Evolutionary conservation across 2,888 invertebrate species (phyloP).

Genomic region (Tipula confusa): DNA sequence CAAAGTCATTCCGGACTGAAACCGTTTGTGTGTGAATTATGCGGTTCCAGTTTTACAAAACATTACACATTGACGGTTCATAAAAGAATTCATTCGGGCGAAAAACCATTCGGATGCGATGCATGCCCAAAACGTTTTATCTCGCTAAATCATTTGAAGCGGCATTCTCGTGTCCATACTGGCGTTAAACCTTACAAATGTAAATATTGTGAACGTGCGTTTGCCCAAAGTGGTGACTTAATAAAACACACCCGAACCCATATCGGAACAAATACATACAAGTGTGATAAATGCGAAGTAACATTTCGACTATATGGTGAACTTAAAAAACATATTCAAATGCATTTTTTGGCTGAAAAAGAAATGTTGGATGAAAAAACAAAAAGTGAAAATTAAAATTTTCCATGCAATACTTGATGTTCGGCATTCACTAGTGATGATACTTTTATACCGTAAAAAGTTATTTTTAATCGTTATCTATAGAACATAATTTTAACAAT

Average conservation of each 20-base stretch:
- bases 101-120: conserved; percentile 41
- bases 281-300: conserved; percentile 45
- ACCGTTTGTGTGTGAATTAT: conserved; percentile 61
- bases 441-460: too few relatives aligned
- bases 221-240: conserved; percentile 57
- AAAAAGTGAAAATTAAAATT: not conserved
- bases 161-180: conserved; percentile 46
- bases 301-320: conserved; percentile 41
- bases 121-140: conserved; percentile 46
- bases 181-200: conserved; percentile 53
- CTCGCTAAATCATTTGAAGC: conserved; percentile 54
- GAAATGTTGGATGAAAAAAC: not conserved
- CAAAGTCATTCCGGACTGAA: conserved; percentile 53
- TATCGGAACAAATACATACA: conserved; percentile 55
- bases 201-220: conserved; percentile 53
- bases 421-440: too few relatives aligned
- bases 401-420: too few relatives aligned
- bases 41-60: conserved; percentile 57
- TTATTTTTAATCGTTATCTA: too few relatives aligned
- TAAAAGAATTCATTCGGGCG: conserved; percentile 59
- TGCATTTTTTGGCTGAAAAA: conserved; percentile 38
- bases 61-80: conserved; percentile 59
- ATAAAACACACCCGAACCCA: conserved; percentile 54
- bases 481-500: too few relatives aligned
- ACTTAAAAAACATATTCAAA: conserved; percentile 39